Percentiles rank a stretch among this genome's conserved stretches.
Evolutionary conservation across 2,797 vertebrate genomes (phyloP).

Genomic region (Arnoldichthys spilopterus): DNA sequence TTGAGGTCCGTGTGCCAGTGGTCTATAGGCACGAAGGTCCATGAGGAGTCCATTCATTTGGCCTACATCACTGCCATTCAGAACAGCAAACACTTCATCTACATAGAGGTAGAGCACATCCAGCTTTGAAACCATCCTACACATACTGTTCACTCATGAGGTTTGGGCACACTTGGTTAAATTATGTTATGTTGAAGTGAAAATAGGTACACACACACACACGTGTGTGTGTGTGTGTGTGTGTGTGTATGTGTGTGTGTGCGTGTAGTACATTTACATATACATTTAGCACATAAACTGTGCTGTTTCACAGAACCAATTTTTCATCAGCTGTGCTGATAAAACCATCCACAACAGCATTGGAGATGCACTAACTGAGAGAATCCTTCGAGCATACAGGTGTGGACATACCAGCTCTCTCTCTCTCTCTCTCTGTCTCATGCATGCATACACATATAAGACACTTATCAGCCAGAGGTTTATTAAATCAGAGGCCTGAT

Average conservation of each 20-base stretch:
- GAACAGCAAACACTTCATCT: slow-evolving; percentile 64
- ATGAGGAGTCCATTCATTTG: slow-evolving; percentile 63
- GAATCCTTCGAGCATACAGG: slow-evolving; percentile 58
- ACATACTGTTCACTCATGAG: too few species aligned
- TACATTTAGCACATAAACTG: not conserved
- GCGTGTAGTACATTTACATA: too few species aligned
- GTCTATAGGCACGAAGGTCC: slow-evolving; percentile 61
- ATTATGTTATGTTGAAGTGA: too few species aligned
- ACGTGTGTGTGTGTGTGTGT: too few species aligned
- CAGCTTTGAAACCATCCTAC: not conserved
- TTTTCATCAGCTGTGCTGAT: slow-evolving; percentile 60
- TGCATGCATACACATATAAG: not conserved
- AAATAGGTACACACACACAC: too few species aligned
- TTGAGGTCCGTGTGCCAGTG: slow-evolving; percentile 63
- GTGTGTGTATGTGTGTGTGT: too few species aligned
- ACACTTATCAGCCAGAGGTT: not conserved
- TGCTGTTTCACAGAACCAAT: slow-evolving; percentile 52
- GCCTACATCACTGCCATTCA: slow-evolving; percentile 62
- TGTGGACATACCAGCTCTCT: slow-evolving; percentile 22
- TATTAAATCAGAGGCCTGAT: not conserved
- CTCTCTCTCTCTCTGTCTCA: too few species aligned
- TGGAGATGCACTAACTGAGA: slow-evolving; percentile 50
- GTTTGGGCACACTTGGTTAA: too few species aligned
- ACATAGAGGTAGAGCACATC: slow-evolving; percentile 57
- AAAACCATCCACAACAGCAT: slow-evolving; percentile 60